Evolutionary conservation across 2,888 invertebrate genomes (phyloP), one percentile per base, ranked within the genome.

Genomic region (Drosophila merina): DNA sequence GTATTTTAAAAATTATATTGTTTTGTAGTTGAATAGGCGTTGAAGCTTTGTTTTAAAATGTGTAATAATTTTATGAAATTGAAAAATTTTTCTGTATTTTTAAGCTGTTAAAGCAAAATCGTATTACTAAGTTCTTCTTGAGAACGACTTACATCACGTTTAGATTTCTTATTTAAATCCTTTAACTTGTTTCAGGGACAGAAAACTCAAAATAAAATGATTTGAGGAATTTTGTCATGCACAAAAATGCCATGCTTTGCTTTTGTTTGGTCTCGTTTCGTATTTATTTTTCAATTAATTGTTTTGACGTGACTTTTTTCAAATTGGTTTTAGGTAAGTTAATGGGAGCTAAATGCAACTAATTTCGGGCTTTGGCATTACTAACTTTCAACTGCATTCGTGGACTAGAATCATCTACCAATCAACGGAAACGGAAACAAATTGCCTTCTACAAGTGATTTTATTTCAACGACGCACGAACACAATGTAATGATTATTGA

Each of bases 161-260:
- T 42, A 8, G 4, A 20, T 4, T 14, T 20, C 20, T 20, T 42
- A 42, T 8, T 20, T 42, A 20, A 4, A 20, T 42, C 20, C 9
- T n/a, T 40, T 40, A 28, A 52, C 38, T 9, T 25, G 31, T 55
- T 30, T 1, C 26, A 7, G 33, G 33, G 47, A 12, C n/a, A 26
- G 2, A 31, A 36, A 40, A 60, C 10, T 20, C n/a, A 49, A 31
- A 20, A 56, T 8, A 6, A n/a, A 14, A 57, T 64, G 57, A 70
- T 57, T 42, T 6, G 3, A 20, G 14, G 56, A 74, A 75, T 60
- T 75, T 78, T 72, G 72, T 82, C 89, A 89, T 89, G 89, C 89
- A 89, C 89, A 89, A 89, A 89, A 89, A 89, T 89, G 89, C 89
- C 89, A 89, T 89, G 89, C 89, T 74, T 76, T 72, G 52, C 45